Conservation (phyloP, 2,888 invertebrate genomes). For the Cantharis nigra region DNA sequence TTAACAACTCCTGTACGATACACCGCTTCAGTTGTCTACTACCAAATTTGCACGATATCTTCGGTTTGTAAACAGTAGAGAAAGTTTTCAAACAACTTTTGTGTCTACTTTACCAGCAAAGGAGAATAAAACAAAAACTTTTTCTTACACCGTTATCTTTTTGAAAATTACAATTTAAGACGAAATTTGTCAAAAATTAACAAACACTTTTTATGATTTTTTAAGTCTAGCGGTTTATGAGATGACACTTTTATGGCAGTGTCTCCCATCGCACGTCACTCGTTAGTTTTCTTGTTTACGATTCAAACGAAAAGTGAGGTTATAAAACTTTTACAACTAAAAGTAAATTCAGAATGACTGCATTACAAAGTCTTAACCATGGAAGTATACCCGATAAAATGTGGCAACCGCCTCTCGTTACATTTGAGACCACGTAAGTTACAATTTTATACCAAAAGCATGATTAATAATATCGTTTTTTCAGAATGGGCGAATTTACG, state of each 20-base stretch:
- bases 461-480: slow-evolving; percentile 40
- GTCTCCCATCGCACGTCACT: neutral
- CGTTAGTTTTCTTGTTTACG: neutral
- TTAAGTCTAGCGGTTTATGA: neutral
- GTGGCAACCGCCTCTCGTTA: slow-evolving; percentile 86
- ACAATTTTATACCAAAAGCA: neutral
- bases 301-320: neutral
- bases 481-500: slow-evolving; percentile 89
- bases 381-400: slow-evolving; percentile 83
- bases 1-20: neutral
- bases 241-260: neutral
- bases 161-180: neutral
- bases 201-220: neutral
- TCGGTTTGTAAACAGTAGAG: neutral
- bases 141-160: neutral
- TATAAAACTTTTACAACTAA: neutral
- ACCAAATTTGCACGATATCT: neutral
- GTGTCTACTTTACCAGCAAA: neutral
- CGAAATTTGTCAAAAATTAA: neutral
- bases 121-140: neutral
- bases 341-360: slow-evolving; percentile 46
- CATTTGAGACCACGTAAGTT: slow-evolving; percentile 82
- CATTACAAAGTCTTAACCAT: slow-evolving; percentile 61
- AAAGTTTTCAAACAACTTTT: neutral
- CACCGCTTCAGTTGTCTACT: neutral